These are phyloP conservation scores for Rhinogobius similis DNA, from an alignment of 2,113 vertebrate species.

Conservation along the genomic window DNA sequence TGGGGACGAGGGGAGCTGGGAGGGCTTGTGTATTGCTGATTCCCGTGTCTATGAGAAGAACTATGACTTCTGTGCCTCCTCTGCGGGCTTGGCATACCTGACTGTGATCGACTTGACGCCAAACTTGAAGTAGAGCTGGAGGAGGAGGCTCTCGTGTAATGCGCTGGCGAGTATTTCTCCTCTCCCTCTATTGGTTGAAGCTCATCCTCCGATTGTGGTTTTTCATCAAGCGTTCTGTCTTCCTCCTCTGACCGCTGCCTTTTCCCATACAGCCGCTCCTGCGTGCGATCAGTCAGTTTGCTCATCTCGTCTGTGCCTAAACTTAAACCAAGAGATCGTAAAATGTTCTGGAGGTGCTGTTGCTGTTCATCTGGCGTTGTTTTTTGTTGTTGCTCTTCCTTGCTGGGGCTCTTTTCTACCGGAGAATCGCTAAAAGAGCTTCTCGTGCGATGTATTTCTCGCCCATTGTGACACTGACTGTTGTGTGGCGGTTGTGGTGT, in stretches of 20 bases:
- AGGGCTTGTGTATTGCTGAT: neutral
- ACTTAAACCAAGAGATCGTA: constrained; percentile 54
- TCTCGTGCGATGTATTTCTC: neutral
- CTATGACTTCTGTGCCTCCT: neutral
- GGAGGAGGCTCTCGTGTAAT: neutral
- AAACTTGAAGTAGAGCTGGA: constrained; percentile 15
- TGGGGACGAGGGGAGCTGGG: neutral
- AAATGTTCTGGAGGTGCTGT: constrained; percentile 53
- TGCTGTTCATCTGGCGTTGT: constrained; percentile 20
- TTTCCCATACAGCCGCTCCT: constrained; percentile 62
- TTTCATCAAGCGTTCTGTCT: neutral
- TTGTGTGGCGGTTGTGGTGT: neutral
- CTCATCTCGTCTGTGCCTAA: constrained; percentile 58
- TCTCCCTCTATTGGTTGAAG: neutral
- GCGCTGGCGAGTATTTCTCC: neutral
- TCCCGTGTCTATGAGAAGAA: neutral
- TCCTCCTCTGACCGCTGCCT: neutral
- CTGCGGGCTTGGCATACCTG: constrained; percentile 16
- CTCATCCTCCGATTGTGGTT: neutral
- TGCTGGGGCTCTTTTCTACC: no score
- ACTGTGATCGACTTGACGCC: neutral
- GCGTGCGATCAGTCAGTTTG: constrained; percentile 48
- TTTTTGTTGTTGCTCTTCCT: constrained; percentile 3
- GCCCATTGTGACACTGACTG: neutral
- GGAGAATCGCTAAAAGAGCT: constrained; percentile 13